Conservation (phyloP, 1,140 invertebrate genomes). For the Brachionus plicatilis region DNA sequence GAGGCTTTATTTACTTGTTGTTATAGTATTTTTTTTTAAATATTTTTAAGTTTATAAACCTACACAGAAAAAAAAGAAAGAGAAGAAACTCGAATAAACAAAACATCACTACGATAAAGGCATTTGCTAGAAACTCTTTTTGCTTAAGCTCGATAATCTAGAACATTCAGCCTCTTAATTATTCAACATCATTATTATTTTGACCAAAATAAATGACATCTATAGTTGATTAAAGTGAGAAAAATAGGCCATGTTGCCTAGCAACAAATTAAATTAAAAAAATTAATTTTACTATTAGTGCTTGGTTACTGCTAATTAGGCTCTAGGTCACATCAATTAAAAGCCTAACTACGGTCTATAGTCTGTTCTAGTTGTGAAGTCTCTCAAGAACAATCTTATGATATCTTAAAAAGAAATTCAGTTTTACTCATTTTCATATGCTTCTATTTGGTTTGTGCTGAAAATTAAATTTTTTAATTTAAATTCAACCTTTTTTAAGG, state of each 20-base stretch:
- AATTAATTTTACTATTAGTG: neutral
- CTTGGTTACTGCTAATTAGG: neutral
- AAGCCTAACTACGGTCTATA: neutral
- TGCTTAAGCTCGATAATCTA: neutral
- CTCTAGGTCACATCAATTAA: neutral
- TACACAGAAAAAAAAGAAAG: constrained; percentile 12
- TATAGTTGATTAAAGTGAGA: neutral
- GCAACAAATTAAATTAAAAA: neutral
- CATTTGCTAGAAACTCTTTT: neutral
- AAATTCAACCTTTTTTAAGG: neutral
- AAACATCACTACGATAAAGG: neutral
- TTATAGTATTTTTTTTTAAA: constrained; percentile 26
- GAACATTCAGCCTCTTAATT: neutral
- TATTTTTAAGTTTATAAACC: constrained; percentile 15
- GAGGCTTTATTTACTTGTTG: constrained; percentile 13
- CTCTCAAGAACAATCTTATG: neutral
- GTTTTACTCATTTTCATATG: neutral
- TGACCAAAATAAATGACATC: neutral
- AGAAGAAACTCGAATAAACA: constrained; percentile 9
- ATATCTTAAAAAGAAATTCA: neutral
- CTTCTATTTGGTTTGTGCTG: neutral
- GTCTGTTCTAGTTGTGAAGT: neutral
- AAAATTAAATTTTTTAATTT: neutral
- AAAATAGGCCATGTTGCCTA: neutral
- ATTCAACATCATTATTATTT: neutral